Base-by-base conservation (phyloP, 2,113 vertebrate species). In the Mystacornis crossleyi region DNA sequence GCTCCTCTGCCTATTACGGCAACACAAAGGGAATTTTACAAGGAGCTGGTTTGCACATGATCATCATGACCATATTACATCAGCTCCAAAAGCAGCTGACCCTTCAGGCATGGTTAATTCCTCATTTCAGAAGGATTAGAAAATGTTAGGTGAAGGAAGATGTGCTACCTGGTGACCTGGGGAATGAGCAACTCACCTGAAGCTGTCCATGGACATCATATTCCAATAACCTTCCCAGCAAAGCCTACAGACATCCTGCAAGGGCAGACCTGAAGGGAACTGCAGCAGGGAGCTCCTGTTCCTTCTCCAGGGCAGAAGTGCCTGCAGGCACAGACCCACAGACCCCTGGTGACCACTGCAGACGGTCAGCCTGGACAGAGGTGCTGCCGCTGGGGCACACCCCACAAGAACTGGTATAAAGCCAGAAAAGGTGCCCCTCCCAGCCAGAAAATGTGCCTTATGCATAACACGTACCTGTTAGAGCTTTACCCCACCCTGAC, bases 141-240 rank as follows among this genome's bases (percentile, higher is more conserved):
- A 60, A 66, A 11, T 3, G 3, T 18, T 6, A n/a, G 24, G 10
- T 53, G 60, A 90, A 73, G n/a, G 43, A 82, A 70, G 47, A 71
- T 15, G 21, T 53, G 47, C 60, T 38, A 20, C 48, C 48, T 36
- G 38, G 21, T 64, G 18, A 54, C 45, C 2, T 14, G 38, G 53
- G 53, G 47, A 77, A 58, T 1, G 12, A 54, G 34, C 50, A 71
- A 43, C 42, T 71, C 31, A 33, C 31, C 40, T 40, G 47, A 62
- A 79, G 55, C 51, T 75, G 47, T 7, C 20, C 38, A 31, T 0
- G 0, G 65, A 53, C 2, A 34, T 33, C 42, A 28, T 0, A 83
- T 5, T 43, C 29, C 57, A 53, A 29, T 3, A 75, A 64, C 5
- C 36, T 47, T 31, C 48, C 66, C 55, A 45, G 69, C 33, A 64